Evolutionary conservation across 2,113 vertebrate genomes (phyloP).

Genomic region (Dasypus novemcinctus): DNA sequence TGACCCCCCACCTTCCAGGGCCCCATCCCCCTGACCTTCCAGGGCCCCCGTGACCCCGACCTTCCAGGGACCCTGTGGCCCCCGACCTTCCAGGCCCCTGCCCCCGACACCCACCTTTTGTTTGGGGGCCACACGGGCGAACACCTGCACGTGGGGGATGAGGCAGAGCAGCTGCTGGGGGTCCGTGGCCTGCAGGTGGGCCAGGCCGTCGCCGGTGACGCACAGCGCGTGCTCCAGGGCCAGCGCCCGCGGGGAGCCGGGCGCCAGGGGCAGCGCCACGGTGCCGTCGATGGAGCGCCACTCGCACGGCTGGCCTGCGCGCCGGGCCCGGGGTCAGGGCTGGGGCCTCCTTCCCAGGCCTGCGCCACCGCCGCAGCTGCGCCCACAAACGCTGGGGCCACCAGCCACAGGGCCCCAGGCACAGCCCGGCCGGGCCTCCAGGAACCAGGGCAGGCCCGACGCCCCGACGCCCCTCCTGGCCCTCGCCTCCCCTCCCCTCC

Average conservation of each 20-base stretch:
- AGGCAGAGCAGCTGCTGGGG: constrained; percentile 77
- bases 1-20: too few species aligned
- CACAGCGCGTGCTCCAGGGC: constrained; percentile 88
- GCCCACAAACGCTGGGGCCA: too few species aligned
- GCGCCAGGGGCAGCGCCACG: constrained; percentile 80
- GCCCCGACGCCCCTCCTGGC: too few species aligned
- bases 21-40: too few species aligned
- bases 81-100: rapidly evolving
- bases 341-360: too few species aligned
- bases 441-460: too few species aligned
- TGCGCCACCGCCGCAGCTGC: too few species aligned
- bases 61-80: rapidly evolving
- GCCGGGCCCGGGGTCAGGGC: background rate
- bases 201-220: constrained; percentile 93
- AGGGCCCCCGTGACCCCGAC: too few species aligned
- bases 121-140: constrained; percentile 86
- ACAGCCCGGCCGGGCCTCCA: too few species aligned
- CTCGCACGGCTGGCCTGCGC: constrained; percentile 85
- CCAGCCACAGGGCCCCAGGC: too few species aligned
- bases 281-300: constrained; percentile 91
- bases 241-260: constrained; percentile 80
- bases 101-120: constrained; percentile 82
- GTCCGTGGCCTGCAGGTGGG: constrained; percentile 80
- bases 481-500: too few species aligned
- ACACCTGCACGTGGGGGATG: constrained; percentile 85